Conservation (phyloP, 2,113 vertebrate species). For the Xyliphius kryptos region DNA sequence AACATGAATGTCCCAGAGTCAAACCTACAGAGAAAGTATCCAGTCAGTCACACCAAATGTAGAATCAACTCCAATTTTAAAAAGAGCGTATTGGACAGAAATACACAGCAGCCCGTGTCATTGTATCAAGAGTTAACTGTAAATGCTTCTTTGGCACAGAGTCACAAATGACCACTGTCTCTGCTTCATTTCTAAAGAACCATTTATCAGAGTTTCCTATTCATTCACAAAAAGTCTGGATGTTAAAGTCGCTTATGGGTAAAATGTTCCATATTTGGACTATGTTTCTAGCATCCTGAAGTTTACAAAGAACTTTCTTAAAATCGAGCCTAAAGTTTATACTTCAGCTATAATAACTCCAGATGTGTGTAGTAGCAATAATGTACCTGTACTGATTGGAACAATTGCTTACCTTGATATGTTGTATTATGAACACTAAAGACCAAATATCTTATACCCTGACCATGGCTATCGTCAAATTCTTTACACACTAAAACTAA, state of each 20-base stretch:
- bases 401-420: neutral
- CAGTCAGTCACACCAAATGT: neutral
- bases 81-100: slow-evolving; percentile 19
- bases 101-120: slow-evolving; percentile 5
- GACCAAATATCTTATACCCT: neutral
- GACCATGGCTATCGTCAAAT: slow-evolving; percentile 11
- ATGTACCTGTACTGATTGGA: neutral
- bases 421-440: slow-evolving; percentile 22
- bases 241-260: slow-evolving; percentile 5
- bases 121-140: slow-evolving; percentile 17
- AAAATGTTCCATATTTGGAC: slow-evolving; percentile 8
- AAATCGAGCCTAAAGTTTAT: neutral
- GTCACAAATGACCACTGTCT: slow-evolving; percentile 25
- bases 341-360: slow-evolving; percentile 1
- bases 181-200: slow-evolving; percentile 8
- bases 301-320: neutral
- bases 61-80: neutral
- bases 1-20: slow-evolving; percentile 9
- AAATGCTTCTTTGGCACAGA: slow-evolving; percentile 22
- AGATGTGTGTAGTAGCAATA: neutral
- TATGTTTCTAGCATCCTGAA: neutral
- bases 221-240: neutral
- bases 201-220: slow-evolving; percentile 8
- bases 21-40: neutral
- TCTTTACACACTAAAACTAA: slow-evolving; percentile 6